These are phyloP conservation scores for Archips xylosteana DNA, from an alignment of 2,888 invertebrate species.

Conservation along the genomic window DNA sequence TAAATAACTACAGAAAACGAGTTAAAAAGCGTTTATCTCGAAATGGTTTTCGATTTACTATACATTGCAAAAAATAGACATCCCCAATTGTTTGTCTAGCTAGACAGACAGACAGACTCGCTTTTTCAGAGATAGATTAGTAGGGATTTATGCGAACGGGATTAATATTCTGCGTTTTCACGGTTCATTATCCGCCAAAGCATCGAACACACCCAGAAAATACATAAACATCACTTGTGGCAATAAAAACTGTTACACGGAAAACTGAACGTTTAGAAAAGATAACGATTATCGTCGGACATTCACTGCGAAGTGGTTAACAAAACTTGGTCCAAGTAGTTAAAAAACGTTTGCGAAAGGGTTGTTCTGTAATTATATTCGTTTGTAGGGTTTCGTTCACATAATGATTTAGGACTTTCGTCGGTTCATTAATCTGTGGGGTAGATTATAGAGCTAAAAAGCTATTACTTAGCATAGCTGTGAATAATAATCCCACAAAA, in stretches of 20 bases:
- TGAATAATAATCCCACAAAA: too few relatives aligned
- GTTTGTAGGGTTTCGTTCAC: background rate
- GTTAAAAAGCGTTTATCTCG: too few relatives aligned
- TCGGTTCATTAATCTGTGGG: too few relatives aligned
- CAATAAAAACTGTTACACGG: background rate
- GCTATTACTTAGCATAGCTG: too few relatives aligned
- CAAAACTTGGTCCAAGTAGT: background rate
- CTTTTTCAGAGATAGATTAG: background rate
- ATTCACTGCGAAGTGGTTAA: background rate
- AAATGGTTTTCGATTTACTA: too few relatives aligned
- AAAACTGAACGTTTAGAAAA: background rate
- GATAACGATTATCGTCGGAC: background rate
- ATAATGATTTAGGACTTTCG: too few relatives aligned
- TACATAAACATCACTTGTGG: background rate
- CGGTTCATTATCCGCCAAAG: conserved; percentile 13
- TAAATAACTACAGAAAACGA: too few relatives aligned
- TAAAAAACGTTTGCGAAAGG: background rate
- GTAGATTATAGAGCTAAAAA: too few relatives aligned
- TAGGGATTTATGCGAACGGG: background rate
- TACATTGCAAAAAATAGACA: too few relatives aligned
- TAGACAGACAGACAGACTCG: background rate
- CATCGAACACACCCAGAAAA: background rate
- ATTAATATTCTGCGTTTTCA: conserved; percentile 14
- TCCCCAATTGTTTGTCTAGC: background rate
- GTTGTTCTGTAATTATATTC: background rate